Conservation (phyloP, 2,888 invertebrate species). For the Ormyrus rosae region DNA sequence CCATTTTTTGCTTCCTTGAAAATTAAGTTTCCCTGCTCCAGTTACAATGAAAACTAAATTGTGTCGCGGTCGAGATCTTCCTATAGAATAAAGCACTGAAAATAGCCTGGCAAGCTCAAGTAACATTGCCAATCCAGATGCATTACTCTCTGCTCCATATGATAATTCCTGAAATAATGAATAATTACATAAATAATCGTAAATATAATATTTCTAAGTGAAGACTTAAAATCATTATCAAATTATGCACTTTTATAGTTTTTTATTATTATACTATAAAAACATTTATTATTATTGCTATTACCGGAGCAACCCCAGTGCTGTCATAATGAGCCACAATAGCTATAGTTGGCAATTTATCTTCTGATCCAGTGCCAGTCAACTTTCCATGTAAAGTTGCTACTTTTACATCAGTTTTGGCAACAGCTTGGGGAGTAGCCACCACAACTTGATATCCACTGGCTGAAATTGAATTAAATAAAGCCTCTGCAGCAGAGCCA, state of each 20-base stretch:
- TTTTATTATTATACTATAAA: not conserved
- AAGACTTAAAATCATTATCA: not conserved
- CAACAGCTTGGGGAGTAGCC: slow-evolving; percentile 83
- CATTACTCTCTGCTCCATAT: slow-evolving; percentile 94
- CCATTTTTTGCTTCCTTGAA: slow-evolving; percentile 97
- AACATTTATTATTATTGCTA: not conserved
- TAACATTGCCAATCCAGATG: slow-evolving; percentile 91
- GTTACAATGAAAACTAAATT: slow-evolving; percentile 92
- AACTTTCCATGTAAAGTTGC: slow-evolving; percentile 92
- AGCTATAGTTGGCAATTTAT: slow-evolving; percentile 89
- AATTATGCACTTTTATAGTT: not conserved
- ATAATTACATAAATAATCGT: slow-evolving; percentile 32
- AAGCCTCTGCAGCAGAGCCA: slow-evolving; percentile 88
- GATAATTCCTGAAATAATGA: slow-evolving; percentile 84
- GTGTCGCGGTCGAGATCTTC: slow-evolving; percentile 84
- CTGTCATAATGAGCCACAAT: slow-evolving; percentile 96
- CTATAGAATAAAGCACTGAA: slow-evolving; percentile 88
- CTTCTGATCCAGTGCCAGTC: slow-evolving; percentile 83
- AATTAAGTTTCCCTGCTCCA: slow-evolving; percentile 95
- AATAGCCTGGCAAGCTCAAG: slow-evolving; percentile 92
- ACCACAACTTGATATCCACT: slow-evolving; percentile 97
- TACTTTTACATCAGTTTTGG: slow-evolving; percentile 87
- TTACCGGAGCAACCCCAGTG: slow-evolving; percentile 91
- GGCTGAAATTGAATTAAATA: slow-evolving; percentile 91
- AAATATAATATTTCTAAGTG: not conserved